A percentile compares a stretch with the other conserved stretches of the same genome.
Evolutionary conservation across 2,797 vertebrate species (phyloP).

Genomic region (Tapirus indicus): DNA sequence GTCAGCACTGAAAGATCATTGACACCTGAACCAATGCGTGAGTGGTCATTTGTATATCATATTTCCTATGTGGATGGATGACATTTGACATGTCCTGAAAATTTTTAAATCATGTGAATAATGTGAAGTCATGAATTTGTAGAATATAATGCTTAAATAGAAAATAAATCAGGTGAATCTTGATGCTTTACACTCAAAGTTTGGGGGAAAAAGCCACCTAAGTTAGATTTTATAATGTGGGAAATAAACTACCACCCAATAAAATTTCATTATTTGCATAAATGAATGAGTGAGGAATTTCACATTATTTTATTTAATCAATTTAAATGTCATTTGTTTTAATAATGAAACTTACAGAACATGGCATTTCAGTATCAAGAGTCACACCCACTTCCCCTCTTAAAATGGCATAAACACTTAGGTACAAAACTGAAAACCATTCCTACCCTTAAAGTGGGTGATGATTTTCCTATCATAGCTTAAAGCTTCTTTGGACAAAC

Average conservation of each 20-base stretch:
- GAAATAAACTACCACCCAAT: not conserved
- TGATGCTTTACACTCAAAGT: not conserved
- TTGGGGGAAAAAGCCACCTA: not conserved
- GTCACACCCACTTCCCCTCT: not conserved
- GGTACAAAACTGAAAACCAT: not conserved
- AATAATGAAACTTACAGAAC: not conserved
- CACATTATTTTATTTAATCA: not conserved
- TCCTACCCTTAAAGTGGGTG: not conserved
- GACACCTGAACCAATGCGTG: not conserved
- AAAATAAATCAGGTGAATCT: slow-evolving; percentile 25
- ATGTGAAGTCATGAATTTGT: not conserved
- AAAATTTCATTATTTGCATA: not conserved
- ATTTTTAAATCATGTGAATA: not conserved
- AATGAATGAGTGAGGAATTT: slow-evolving; percentile 21
- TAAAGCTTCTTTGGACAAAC: not conserved
- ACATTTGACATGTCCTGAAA: slow-evolving; percentile 34
- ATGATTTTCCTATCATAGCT: not conserved
- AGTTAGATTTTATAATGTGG: slow-evolving; percentile 40
- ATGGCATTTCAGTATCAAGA: not conserved
- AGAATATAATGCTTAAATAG: slow-evolving; percentile 3
- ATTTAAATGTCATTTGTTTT: slow-evolving; percentile 26
- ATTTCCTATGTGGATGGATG: not conserved
- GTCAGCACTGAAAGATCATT: not conserved
- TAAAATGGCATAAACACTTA: not conserved
- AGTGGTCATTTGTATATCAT: not conserved